Evolutionary conservation across 2,888 invertebrate genomes (phyloP).

Genomic region (Shargacucullia verbasci): DNA sequence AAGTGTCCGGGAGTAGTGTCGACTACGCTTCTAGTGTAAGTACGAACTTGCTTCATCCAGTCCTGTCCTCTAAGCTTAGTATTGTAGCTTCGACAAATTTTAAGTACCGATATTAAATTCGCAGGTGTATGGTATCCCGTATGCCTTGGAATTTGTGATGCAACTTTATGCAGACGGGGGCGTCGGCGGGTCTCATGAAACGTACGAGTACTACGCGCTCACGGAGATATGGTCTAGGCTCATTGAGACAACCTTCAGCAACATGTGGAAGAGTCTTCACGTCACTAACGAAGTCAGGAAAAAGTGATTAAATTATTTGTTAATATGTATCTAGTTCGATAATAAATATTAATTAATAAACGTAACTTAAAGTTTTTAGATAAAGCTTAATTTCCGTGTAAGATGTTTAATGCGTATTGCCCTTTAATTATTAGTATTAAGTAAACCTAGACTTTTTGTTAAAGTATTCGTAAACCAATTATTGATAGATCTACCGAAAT

Average conservation of each 20-base stretch:
- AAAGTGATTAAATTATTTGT: slow-evolving; percentile 7
- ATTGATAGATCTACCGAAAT: no score
- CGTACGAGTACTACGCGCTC: slow-evolving; percentile 44
- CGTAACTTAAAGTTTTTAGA: no score
- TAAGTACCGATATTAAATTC: slow-evolving; percentile 29
- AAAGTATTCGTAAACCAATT: no score
- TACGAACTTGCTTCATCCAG: no score
- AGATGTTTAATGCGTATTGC: no score
- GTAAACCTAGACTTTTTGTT: no score
- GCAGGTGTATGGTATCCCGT: slow-evolving; percentile 80
- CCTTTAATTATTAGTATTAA: no score
- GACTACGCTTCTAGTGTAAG: slow-evolving; percentile 80
- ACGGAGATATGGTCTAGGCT: slow-evolving; percentile 72
- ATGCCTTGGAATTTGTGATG: slow-evolving; percentile 79
- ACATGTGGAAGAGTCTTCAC: slow-evolving; percentile 62
- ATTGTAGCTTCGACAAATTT: no score
- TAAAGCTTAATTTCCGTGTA: no score
- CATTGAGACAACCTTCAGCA: slow-evolving; percentile 69
- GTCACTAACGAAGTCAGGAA: slow-evolving; percentile 11
- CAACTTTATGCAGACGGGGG: slow-evolving; percentile 61
- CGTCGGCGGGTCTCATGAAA: accelerated
- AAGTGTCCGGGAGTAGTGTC: slow-evolving; percentile 75
- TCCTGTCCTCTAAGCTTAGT: background rate
- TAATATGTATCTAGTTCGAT: background rate
- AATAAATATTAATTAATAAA: background rate